A percentile compares a stretch with the other conserved stretches of the same genome.
These are phyloP conservation scores for Petromus typicus DNA, from an alignment of 2,113 vertebrate species.

Conservation along the genomic window DNA sequence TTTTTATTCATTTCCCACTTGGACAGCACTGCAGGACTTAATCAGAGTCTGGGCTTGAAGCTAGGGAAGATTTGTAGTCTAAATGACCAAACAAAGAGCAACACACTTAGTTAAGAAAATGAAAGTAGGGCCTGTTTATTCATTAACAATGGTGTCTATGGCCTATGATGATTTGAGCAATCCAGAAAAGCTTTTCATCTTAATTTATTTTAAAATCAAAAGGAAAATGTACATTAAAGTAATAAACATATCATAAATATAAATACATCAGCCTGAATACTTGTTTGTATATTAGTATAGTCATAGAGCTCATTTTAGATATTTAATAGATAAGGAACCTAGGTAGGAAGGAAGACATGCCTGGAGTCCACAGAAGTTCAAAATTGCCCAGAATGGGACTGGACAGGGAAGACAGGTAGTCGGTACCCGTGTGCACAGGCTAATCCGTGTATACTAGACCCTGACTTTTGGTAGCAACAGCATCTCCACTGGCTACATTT, in stretches of 20 bases:
- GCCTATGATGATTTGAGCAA: neutral
- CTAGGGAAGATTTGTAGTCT: neutral
- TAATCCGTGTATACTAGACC: neutral
- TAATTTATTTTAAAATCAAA: constrained; percentile 47
- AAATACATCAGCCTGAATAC: neutral
- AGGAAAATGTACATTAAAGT: neutral
- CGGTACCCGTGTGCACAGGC: neutral
- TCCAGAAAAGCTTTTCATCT: neutral
- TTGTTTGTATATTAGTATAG: neutral
- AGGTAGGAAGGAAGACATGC: neutral
- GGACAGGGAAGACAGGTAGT: neutral
- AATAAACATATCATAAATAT: neutral
- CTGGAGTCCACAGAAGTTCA: neutral
- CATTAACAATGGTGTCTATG: neutral
- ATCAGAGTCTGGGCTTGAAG: neutral
- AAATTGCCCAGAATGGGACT: neutral
- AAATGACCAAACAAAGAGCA: neutral
- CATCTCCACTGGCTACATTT: neutral
- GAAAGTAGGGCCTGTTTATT: neutral
- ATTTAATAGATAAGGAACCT: neutral
- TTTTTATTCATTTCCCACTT: no score
- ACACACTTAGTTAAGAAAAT: neutral
- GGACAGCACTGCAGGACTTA: neutral
- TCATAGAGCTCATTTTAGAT: neutral
- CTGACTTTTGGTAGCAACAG: neutral